These are phyloP conservation scores for Zaprionus tsacasi DNA, from an alignment of 1,140 invertebrate species.

Conservation along the genomic window DNA sequence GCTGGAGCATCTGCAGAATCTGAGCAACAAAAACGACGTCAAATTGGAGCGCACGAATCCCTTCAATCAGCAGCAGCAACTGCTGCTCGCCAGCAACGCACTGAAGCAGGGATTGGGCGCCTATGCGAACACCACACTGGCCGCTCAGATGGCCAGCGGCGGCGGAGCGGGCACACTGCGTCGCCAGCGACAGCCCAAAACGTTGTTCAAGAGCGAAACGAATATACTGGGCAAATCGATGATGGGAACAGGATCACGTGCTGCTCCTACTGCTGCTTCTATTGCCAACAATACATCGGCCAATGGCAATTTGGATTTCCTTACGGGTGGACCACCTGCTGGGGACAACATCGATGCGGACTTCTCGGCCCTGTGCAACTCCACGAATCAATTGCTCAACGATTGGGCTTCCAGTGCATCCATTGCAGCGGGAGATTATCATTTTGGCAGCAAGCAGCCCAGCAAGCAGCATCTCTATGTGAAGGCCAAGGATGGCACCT, in stretches of 20 bases:
- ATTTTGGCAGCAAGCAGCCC: slow-evolving; percentile 79
- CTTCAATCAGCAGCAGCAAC: slow-evolving; percentile 78
- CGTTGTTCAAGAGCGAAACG: slow-evolving; percentile 81
- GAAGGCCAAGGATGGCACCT: slow-evolving; percentile 82
- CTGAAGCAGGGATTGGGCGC: slow-evolving; percentile 77
- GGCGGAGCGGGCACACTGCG: slow-evolving; percentile 75
- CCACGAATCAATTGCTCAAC: slow-evolving; percentile 81
- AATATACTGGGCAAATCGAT: slow-evolving; percentile 73
- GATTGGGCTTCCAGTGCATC: slow-evolving; percentile 80
- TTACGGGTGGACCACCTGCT: slow-evolving; percentile 57
- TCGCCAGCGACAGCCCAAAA: slow-evolving; percentile 79
- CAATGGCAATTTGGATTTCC: slow-evolving; percentile 60
- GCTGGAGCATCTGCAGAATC: slow-evolving; percentile 76
- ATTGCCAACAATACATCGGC: slow-evolving; percentile 25
- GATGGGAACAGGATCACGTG: neutral
- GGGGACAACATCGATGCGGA: slow-evolving; percentile 58
- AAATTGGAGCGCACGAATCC: slow-evolving; percentile 69
- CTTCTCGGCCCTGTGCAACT: slow-evolving; percentile 71
- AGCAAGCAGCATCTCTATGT: slow-evolving; percentile 82
- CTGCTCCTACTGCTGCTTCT: neutral
- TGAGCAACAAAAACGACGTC: slow-evolving; percentile 33
- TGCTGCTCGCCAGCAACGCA: slow-evolving; percentile 77
- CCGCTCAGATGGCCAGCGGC: slow-evolving; percentile 75
- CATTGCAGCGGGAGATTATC: slow-evolving; percentile 74
- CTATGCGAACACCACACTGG: slow-evolving; percentile 79